Evolutionary conservation across 2,888 invertebrate genomes (phyloP).

Genomic region (Thysanoteuthis rhombus): DNA sequence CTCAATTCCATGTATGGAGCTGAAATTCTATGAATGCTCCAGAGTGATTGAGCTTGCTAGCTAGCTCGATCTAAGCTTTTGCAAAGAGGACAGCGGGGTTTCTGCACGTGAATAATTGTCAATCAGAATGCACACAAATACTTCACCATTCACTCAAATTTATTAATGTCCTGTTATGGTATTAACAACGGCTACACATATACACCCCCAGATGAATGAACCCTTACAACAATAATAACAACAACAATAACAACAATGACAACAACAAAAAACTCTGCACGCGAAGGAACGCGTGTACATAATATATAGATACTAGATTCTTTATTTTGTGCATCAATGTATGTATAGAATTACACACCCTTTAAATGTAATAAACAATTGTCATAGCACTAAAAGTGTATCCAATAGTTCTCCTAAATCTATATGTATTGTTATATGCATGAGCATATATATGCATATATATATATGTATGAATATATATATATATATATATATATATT

Average conservation of each 20-base stretch:
- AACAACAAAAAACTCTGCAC: background rate
- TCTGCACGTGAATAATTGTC: background rate
- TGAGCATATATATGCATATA: background rate
- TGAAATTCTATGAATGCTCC: background rate
- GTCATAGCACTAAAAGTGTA: background rate
- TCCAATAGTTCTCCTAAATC: background rate
- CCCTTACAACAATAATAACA: background rate
- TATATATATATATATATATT: slow-evolving; percentile 17
- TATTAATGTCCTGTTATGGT: background rate
- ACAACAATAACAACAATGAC: background rate
- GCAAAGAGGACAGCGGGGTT: background rate
- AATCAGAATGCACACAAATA: background rate
- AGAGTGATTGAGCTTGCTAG: background rate
- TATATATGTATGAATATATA: background rate
- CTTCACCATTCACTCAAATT: background rate
- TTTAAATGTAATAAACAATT: background rate
- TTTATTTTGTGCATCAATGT: background rate
- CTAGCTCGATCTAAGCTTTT: background rate
- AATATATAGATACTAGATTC: background rate
- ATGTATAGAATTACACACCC: background rate
- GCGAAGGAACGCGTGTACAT: background rate
- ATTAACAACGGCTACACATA: background rate
- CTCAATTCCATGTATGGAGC: background rate
- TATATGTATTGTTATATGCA: background rate
- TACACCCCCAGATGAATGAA: background rate